Conservation (phyloP, 2,888 invertebrate species). For the Pollenia amentaria region DNA sequence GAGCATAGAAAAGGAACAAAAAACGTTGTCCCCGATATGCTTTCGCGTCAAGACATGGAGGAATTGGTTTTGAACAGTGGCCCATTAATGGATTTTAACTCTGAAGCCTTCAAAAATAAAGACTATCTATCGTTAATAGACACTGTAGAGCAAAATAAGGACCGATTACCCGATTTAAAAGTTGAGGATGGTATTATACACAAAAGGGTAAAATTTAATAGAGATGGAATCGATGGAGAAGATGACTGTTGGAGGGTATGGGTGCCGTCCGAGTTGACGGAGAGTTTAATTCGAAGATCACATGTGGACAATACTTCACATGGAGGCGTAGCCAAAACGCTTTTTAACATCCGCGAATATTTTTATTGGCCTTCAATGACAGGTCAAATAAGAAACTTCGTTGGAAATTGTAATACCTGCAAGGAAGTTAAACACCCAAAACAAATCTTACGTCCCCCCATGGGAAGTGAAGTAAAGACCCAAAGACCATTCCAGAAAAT, state of each 20-base stretch:
- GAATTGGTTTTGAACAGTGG: background rate
- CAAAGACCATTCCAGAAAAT: conserved; percentile 25
- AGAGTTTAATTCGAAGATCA: background rate
- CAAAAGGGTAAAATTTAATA: background rate
- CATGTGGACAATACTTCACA: background rate
- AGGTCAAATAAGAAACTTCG: background rate
- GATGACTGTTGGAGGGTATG: background rate
- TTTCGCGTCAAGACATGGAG: background rate
- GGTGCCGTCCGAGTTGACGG: background rate
- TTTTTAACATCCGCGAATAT: conserved; percentile 11
- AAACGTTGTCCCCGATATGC: conserved; percentile 8
- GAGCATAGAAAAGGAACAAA: conserved; percentile 72
- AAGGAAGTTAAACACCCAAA: conserved; percentile 29
- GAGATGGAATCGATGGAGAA: background rate
- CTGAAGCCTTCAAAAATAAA: background rate
- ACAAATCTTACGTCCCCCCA: conserved; percentile 19
- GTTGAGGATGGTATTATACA: background rate
- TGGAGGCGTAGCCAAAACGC: conserved; percentile 9
- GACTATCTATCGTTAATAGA: background rate
- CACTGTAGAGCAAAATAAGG: background rate
- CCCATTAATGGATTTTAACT: background rate
- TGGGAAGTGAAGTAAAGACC: conserved; percentile 6
- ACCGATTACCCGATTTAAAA: background rate
- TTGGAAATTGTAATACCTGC: background rate
- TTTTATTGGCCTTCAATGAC: conserved; percentile 1